Base-by-base conservation (phyloP, 2,797 vertebrate genomes). In the Meriones psammophilus region DNA sequence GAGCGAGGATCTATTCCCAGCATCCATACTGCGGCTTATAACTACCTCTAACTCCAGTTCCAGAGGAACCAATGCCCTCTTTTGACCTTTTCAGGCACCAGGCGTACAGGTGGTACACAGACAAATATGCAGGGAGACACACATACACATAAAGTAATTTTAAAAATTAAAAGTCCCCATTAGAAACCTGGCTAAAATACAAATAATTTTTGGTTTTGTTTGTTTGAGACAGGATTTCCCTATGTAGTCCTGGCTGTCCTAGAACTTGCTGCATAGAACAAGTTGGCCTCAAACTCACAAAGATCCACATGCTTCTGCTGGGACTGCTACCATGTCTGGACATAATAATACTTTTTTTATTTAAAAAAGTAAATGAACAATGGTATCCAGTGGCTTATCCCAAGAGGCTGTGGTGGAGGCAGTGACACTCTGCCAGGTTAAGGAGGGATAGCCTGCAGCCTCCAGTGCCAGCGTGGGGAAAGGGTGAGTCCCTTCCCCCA, bases 401-500 rank as follows among this genome's bases (percentile, higher is more conserved):
- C 64, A 56, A n/a, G 73, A 42, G 60, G 80, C 33, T 58, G 60
- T 36, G 77, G 10, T 6, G 33, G 74, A 30, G 36, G 26, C 39
- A 91, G 88, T 36, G 58, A 54, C 28, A 30, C 4, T 68, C 54
- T 18, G 24, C 92, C 28, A 36, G 80, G 78, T 50, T 89, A 79
- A 80, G 33, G 0, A 39, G 60, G 76, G 74, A 87, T 20, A 76
- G 93, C 76, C 50, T 88, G 88, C 73, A 85, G 85, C 84, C 71
- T 54, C 84, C 64, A 33, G 66, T 18, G 69, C 91, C 91, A 89
- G n/a, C 84, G 62, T 73, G 36, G 56, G 83, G 89, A 91, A 68
- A 78, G 60, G 39, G 84, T 78, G 86, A 88, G 10, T 83, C 92
- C 94, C 94, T 94, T 95, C 84, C 89, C 80, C 42, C 71, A 73